Percentiles rank a stretch among this genome's conserved stretches.
These are phyloP conservation scores for Euura saliciscinereae DNA, from an alignment of 1,140 invertebrate genomes.

Conservation along the genomic window DNA sequence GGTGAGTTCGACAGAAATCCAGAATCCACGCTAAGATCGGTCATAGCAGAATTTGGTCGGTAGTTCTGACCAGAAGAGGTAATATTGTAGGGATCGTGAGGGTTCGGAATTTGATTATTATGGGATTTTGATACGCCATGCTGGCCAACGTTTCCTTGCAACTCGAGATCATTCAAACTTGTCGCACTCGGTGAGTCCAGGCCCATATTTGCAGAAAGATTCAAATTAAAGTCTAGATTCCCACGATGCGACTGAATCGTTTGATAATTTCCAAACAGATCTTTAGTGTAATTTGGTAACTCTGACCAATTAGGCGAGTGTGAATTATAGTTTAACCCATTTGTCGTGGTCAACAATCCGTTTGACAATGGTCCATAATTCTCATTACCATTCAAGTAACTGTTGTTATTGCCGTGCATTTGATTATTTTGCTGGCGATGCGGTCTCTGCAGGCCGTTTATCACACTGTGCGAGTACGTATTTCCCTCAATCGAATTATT, in stretches of 20 bases:
- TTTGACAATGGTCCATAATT: conserved; percentile 39
- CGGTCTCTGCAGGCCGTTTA: conserved; percentile 18
- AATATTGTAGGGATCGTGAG: conserved; percentile 44
- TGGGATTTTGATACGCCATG: conserved; percentile 34
- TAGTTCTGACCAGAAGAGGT: conserved; percentile 37
- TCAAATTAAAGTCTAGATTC: conserved; percentile 51
- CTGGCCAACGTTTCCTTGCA: conserved; percentile 41
- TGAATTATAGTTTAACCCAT: conserved; percentile 37
- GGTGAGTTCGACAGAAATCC: conserved; percentile 54
- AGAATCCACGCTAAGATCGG: conserved; percentile 51
- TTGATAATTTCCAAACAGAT: conserved; percentile 48
- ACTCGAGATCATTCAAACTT: conserved; percentile 37
- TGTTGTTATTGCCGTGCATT: background rate
- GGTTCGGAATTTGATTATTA: conserved; percentile 38
- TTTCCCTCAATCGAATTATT: conserved; percentile 31
- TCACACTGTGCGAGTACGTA: conserved; percentile 34
- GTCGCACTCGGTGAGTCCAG: conserved; percentile 41
- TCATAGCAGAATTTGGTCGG: conserved; percentile 51
- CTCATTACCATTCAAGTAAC: conserved; percentile 18
- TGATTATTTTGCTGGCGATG: conserved; percentile 29
- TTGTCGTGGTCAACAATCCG: conserved; percentile 43
- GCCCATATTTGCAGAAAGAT: conserved; percentile 39
- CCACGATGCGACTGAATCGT: conserved; percentile 33
- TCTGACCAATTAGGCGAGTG: conserved; percentile 49
- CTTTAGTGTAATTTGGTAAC: conserved; percentile 38